phyloP scores from a whole-genome alignment of 2,888 invertebrate species.

The Sialis fuliginosa region DNA sequence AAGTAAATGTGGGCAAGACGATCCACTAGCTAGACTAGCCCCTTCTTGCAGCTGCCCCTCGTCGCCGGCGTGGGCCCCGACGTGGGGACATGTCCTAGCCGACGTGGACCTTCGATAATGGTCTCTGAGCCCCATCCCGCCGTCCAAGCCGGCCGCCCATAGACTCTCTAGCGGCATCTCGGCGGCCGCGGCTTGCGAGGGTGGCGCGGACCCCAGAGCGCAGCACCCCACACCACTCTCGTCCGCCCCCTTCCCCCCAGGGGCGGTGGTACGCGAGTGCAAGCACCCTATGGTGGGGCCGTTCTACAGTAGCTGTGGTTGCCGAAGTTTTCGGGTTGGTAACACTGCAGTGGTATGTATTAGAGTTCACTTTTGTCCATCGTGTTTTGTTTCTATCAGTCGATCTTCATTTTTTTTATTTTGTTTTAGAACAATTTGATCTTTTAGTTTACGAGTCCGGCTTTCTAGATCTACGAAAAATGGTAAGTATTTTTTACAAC shows the following conservation, averaged over 20 bases:
- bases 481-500: too few species aligned
- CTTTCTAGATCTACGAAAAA: too few species aligned
- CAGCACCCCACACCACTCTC: slow-evolving; percentile 3
- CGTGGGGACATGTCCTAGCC: not conserved
- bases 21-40: too few species aligned
- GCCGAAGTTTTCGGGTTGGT: too few species aligned
- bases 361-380: too few species aligned
- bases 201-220: not conserved
- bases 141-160: slow-evolving; percentile 24
- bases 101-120: slow-evolving; percentile 3
- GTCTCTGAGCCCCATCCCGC: slow-evolving; percentile 22
- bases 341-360: too few species aligned
- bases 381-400: too few species aligned
- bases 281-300: slow-evolving; percentile 6
- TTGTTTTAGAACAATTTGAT: too few species aligned
- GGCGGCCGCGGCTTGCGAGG: not conserved
- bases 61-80: not conserved
- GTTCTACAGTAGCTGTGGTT: too few species aligned
- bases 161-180: slow-evolving; percentile 21
- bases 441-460: too few species aligned
- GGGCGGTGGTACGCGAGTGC: slow-evolving; percentile 1
- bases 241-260: slow-evolving; percentile 3
- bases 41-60: not conserved
- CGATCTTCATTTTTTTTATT: too few species aligned
- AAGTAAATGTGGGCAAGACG: too few species aligned